Conservation (phyloP, 2,888 invertebrate species). For the Cancer borealis region DNA sequence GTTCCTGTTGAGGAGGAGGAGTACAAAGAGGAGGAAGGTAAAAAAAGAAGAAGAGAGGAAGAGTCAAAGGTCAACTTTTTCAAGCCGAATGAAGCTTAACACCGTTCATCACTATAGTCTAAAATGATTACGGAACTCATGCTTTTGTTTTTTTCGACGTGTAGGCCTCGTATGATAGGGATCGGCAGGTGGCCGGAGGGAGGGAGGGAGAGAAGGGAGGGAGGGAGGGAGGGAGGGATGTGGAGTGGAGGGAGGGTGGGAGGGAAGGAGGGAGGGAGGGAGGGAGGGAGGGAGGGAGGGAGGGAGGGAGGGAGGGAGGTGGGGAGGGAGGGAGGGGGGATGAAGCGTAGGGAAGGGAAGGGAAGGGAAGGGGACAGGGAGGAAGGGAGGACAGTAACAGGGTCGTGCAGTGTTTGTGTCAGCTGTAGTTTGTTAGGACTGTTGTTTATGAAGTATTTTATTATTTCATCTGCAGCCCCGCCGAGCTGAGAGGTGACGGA, state of each 20-base stretch:
- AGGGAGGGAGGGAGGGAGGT: background rate
- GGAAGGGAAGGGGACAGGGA: background rate
- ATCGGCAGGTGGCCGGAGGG: background rate
- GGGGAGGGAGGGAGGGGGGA: background rate
- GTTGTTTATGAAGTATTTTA: slow-evolving; percentile 40
- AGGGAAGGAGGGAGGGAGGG: background rate
- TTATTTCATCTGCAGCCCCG: slow-evolving; percentile 33
- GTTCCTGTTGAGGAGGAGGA: background rate
- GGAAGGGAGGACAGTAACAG: background rate
- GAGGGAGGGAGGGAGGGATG: background rate
- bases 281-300: background rate
- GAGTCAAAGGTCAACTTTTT: background rate
- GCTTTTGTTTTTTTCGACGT: background rate
- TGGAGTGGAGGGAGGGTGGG: background rate
- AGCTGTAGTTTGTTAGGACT: slow-evolving; percentile 39
- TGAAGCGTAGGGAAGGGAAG: background rate
- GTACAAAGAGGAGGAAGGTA: background rate
- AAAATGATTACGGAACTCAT: background rate
- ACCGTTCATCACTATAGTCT: background rate
- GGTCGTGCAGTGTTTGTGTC: slow-evolving; percentile 24
- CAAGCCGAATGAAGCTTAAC: background rate
- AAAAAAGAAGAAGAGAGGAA: background rate
- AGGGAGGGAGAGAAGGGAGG: background rate
- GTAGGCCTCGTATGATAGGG: background rate
- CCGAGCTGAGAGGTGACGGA: slow-evolving; percentile 11